These are phyloP conservation scores for Drosophila cognata DNA, from an alignment of 2,888 invertebrate genomes.

Conservation along the genomic window DNA sequence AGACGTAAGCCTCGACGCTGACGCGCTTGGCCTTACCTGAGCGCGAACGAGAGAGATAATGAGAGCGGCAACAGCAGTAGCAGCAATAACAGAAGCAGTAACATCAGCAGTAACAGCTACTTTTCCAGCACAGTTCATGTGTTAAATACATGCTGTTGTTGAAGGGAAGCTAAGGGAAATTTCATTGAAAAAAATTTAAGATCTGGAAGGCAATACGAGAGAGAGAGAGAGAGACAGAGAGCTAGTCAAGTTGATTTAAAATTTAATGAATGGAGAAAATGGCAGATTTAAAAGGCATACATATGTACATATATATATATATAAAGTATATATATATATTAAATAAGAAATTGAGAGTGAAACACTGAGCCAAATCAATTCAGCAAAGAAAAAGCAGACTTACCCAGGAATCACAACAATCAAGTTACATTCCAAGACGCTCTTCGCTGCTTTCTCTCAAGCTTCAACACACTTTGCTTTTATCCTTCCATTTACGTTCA, in stretches of 20 bases:
- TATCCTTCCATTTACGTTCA: slow-evolving; percentile 17
- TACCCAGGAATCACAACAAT: background rate
- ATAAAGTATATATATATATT: background rate
- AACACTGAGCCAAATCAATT: background rate
- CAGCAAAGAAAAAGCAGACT: background rate
- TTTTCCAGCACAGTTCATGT: slow-evolving; percentile 43
- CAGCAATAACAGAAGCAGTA: background rate
- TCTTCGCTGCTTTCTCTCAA: background rate
- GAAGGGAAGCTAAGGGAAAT: slow-evolving; percentile 12
- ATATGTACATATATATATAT: background rate
- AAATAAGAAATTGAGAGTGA: background rate
- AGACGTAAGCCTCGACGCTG: slow-evolving; percentile 38
- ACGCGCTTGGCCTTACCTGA: slow-evolving; percentile 46
- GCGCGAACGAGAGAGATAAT: background rate
- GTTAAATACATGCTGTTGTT: slow-evolving; percentile 35
- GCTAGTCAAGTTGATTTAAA: background rate
- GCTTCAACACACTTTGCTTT: slow-evolving; percentile 4
- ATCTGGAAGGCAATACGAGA: background rate
- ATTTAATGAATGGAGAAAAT: slow-evolving; percentile 28
- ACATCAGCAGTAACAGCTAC: slow-evolving; percentile 18
- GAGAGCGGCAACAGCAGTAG: background rate
- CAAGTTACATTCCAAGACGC: background rate
- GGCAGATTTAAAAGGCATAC: background rate
- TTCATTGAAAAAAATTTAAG: slow-evolving; percentile 22
- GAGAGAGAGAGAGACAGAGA: background rate